Evolutionary conservation across 1,140 invertebrate genomes (phyloP).

Genomic region (Berghia stephanieae): DNA sequence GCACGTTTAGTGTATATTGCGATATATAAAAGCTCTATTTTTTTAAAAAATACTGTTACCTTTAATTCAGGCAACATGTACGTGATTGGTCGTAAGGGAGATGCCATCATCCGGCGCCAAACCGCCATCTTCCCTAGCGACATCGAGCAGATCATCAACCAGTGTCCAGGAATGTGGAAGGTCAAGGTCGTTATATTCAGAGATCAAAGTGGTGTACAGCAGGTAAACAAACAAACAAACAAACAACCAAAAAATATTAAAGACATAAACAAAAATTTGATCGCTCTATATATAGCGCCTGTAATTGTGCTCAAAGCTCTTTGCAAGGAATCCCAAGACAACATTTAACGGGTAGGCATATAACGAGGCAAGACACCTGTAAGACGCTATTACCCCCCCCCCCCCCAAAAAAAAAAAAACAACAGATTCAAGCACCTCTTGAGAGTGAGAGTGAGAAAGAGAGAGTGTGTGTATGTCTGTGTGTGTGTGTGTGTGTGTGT

Average conservation of each 20-base stretch:
- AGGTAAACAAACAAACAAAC: neutral
- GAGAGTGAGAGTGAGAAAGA: no score
- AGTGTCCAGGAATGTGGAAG: constrained; percentile 31
- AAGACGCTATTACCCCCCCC: neutral
- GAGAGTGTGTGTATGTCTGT: no score
- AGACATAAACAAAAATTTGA: neutral
- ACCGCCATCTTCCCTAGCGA: constrained; percentile 30
- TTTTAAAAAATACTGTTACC: no score
- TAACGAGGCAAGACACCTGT: neutral
- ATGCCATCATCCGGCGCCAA: constrained; percentile 27
- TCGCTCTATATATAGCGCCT: neutral
- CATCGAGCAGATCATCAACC: constrained; percentile 31
- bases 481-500: no score
- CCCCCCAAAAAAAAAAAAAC: no score
- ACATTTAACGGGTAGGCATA: neutral
- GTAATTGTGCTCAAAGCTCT: neutral
- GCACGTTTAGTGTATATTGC: no score
- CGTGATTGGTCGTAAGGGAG: constrained; percentile 21
- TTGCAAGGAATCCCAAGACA: neutral
- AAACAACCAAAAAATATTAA: neutral
- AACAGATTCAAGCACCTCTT: no score
- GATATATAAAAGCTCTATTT: no score
- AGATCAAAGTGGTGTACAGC: constrained; percentile 22
- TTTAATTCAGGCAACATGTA: constrained; percentile 22
- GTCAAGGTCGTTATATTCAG: constrained; percentile 28